A percentile compares a stretch with the other conserved stretches of the same genome.
phyloP scores from a whole-genome alignment of 53 echinoderm and acorn worm species.

The Pentamera pediparva region DNA sequence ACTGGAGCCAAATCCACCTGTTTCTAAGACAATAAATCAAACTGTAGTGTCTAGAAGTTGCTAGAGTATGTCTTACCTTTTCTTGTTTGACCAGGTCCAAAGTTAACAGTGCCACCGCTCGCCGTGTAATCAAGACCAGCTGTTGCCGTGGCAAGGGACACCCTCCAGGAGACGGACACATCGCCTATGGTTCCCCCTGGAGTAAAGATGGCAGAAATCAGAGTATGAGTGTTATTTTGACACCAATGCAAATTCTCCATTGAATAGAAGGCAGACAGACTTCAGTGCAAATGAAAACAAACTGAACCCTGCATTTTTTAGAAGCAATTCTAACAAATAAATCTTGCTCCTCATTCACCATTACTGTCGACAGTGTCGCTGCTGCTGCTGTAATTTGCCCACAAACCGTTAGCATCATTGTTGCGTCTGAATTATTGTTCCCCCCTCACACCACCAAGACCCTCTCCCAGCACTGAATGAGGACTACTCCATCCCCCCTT shows the following conservation, averaged over 20 bases:
- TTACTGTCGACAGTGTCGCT: constrained; percentile 39
- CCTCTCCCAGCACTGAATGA: too few relatives aligned
- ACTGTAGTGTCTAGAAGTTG: too few relatives aligned
- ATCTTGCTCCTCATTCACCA: constrained; percentile 64
- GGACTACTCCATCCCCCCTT: too few relatives aligned
- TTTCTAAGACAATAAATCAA: too few relatives aligned
- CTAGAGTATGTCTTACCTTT: constrained; percentile 54
- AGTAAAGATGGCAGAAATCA: background rate
- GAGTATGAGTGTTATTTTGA: too few relatives aligned
- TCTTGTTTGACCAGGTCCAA: constrained; percentile 76
- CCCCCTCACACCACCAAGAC: too few relatives aligned
- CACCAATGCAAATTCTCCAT: too few relatives aligned
- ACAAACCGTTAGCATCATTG: constrained; percentile 95
- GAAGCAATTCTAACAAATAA: constrained; percentile 87
- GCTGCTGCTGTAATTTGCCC: constrained; percentile 94
- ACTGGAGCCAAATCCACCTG: too few relatives aligned
- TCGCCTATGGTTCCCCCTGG: constrained; percentile 95
- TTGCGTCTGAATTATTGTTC: constrained; percentile 80
- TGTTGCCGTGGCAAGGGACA: constrained; percentile 62
- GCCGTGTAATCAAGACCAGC: constrained; percentile 76
- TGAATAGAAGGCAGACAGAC: background rate
- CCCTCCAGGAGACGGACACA: constrained; percentile 82
- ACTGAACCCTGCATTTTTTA: too few relatives aligned
- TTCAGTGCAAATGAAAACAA: background rate
- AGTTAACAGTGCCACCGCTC: constrained; percentile 88